Conservation (phyloP, 2,113 vertebrate genomes). For the Verasper variegatus region DNA sequence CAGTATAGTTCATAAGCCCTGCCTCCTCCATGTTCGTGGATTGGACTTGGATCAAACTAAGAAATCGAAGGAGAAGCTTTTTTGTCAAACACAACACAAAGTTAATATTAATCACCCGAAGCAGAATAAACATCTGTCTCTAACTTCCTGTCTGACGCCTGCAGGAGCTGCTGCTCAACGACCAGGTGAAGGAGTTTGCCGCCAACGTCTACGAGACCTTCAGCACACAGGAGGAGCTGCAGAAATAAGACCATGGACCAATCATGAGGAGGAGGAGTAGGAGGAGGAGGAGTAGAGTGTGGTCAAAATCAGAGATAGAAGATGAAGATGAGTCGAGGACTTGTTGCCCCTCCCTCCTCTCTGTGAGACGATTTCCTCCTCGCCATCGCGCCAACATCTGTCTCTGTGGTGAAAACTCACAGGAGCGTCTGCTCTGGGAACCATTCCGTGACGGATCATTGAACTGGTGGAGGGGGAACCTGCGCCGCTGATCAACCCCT, state of each 20-base stretch:
- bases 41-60: no score
- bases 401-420: no score
- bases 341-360: neutral
- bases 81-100: no score
- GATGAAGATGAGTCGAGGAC: neutral
- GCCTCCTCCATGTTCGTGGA: no score
- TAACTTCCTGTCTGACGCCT: neutral
- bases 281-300: neutral
- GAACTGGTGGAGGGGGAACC: neutral
- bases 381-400: neutral
- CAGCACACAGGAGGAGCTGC: slow-evolving; percentile 92
- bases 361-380: neutral
- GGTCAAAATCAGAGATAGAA: neutral
- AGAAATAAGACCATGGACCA: slow-evolving; percentile 81
- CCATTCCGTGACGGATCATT: neutral
- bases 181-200: slow-evolving; percentile 96
- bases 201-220: slow-evolving; percentile 98
- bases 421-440: neutral
- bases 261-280: neutral
- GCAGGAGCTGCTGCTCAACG: slow-evolving; percentile 94
- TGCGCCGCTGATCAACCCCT: neutral
- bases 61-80: no score
- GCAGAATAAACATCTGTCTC: neutral
- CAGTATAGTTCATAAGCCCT: no score
- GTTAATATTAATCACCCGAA: neutral